These are phyloP conservation scores for Penaeus indicus DNA, from an alignment of 1,140 invertebrate species.

Conservation along the genomic window DNA sequence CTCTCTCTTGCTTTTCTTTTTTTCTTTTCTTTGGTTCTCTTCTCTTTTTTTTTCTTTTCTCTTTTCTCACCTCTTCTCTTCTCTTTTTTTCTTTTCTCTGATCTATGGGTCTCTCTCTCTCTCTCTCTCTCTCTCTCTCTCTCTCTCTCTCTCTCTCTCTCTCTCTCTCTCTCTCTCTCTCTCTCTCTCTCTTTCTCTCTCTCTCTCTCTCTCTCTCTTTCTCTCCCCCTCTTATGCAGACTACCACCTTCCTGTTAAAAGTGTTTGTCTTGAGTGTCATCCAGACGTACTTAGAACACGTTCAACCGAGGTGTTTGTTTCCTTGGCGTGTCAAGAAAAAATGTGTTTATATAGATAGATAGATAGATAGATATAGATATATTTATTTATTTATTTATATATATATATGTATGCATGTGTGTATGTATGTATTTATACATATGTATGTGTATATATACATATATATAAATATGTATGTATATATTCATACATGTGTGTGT, in stretches of 20 bases:
- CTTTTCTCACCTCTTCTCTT: neutral
- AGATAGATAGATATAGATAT: too few species aligned
- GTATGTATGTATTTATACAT: too few species aligned
- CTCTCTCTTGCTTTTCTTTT: constrained; percentile 3
- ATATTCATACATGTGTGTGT: too few species aligned
- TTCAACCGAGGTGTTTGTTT: too few species aligned
- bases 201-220: too few species aligned
- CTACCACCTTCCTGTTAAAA: neutral
- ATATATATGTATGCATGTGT: too few species aligned
- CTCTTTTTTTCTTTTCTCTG: neutral
- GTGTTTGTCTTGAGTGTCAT: neutral
- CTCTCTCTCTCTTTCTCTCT: neutral
- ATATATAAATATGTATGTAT: too few species aligned
- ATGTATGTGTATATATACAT: too few species aligned
- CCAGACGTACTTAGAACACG: too few species aligned
- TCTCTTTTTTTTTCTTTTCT: neutral
- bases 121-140: neutral
- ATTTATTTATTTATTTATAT: too few species aligned
- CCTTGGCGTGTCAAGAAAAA: too few species aligned
- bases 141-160: neutral
- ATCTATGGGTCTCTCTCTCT: neutral
- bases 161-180: neutral
- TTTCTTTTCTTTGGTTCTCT: neutral
- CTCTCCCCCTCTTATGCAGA: neutral
- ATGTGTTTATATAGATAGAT: too few species aligned